Evolutionary conservation across 2,888 invertebrate species (phyloP).

Genomic region (Alentia gelatinosa): DNA sequence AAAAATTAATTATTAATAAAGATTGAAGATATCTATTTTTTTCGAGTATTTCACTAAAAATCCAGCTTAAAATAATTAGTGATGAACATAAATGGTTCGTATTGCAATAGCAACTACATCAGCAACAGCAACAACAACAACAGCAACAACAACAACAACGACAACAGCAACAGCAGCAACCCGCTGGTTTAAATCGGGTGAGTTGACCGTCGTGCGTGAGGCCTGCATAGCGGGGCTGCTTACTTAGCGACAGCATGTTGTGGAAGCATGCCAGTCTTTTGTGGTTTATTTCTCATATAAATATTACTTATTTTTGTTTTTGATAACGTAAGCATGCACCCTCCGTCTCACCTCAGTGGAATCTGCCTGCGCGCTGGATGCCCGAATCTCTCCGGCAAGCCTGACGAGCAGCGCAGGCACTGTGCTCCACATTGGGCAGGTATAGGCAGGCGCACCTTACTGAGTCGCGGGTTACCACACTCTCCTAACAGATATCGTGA

Average conservation of each 20-base stretch:
- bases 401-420: too few species aligned
- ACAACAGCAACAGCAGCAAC: not conserved
- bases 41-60: too few species aligned
- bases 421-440: too few species aligned
- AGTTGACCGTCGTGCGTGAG: not conserved
- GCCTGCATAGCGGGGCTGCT: not conserved
- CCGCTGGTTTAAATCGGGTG: not conserved
- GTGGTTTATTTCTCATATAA: too few species aligned
- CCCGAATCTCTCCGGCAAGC: too few species aligned
- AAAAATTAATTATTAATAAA: too few species aligned
- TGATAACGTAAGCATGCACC: not conserved
- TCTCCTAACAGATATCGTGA: too few species aligned
- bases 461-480: too few species aligned
- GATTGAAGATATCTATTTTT: too few species aligned
- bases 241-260: not conserved
- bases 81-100: not conserved
- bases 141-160: conserved; percentile 30
- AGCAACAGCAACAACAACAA: not conserved
- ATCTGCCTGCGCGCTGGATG: too few species aligned
- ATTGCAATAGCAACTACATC: not conserved
- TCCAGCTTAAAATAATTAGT: too few species aligned
- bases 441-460: too few species aligned
- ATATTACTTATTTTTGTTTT: not conserved
- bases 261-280: not conserved
- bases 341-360: not conserved